Evolutionary conservation across 2,797 vertebrate genomes (phyloP).

Genomic region (Nyctalus aviator): DNA sequence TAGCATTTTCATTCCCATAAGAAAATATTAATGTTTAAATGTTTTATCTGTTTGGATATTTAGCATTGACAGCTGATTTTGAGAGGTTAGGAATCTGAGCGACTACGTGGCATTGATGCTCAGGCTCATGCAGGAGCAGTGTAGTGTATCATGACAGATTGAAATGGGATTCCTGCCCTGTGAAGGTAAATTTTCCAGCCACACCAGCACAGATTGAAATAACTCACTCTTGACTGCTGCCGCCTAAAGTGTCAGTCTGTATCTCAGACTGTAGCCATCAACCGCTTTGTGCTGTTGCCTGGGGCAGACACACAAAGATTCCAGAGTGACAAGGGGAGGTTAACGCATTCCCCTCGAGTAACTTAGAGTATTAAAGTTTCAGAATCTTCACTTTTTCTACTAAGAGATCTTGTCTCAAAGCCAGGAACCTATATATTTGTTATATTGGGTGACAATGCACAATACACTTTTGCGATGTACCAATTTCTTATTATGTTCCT

Average conservation of each 20-base stretch:
- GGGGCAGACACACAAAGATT: slow-evolving; percentile 65
- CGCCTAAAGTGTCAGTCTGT: slow-evolving; percentile 85
- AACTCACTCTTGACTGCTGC: slow-evolving; percentile 87
- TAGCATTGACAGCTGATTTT: slow-evolving; percentile 77
- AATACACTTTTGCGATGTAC: neutral
- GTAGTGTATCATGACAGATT: slow-evolving; percentile 89
- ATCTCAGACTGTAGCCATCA: slow-evolving; percentile 86
- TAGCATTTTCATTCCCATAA: neutral
- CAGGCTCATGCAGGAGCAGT: slow-evolving; percentile 84
- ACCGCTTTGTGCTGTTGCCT: slow-evolving; percentile 69
- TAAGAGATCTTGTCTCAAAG: neutral
- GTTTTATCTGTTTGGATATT: slow-evolving; percentile 70
- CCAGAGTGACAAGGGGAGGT: slow-evolving; percentile 74
- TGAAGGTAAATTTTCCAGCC: slow-evolving; percentile 89
- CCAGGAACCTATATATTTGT: neutral
- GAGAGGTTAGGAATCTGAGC: slow-evolving; percentile 79
- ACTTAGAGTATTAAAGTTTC: slow-evolving; percentile 60
- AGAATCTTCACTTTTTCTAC: neutral
- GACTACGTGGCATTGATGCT: slow-evolving; percentile 22
- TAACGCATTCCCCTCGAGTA: slow-evolving; percentile 73
- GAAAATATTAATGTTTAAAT: neutral
- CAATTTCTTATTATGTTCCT: neutral
- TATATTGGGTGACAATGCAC: fast-evolving
- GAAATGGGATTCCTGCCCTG: slow-evolving; percentile 86
- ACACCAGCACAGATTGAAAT: slow-evolving; percentile 87